These are phyloP conservation scores for Agriopis marginaria DNA, from an alignment of 2,888 invertebrate species.

Conservation along the genomic window DNA sequence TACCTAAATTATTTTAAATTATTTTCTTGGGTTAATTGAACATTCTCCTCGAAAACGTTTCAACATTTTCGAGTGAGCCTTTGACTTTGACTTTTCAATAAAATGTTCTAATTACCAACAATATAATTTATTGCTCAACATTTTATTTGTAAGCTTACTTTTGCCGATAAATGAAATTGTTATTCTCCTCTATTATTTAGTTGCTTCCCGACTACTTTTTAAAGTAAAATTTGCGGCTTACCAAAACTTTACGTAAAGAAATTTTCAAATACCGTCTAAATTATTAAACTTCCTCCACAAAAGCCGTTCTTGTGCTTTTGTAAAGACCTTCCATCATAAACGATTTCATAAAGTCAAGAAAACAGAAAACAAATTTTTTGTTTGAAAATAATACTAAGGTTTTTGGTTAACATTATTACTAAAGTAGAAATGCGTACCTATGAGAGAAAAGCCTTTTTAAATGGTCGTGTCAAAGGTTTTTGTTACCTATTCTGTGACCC, in stretches of 20 bases:
- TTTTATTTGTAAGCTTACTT: not conserved
- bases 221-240: slow-evolving; percentile 12
- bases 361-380: not conserved
- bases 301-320: slow-evolving; percentile 19
- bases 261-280: slow-evolving; percentile 23
- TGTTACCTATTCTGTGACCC: too few species aligned
- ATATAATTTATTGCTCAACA: too few species aligned
- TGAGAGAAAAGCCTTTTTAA: too few species aligned
- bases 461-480: too few species aligned
- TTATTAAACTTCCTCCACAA: slow-evolving; percentile 23
- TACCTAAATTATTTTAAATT: not conserved
- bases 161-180: not conserved
- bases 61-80: not conserved
- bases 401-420: not conserved
- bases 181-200: not conserved
- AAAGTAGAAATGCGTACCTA: too few species aligned
- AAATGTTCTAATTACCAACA: not conserved
- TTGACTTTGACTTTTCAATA: not conserved
- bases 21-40: not conserved
- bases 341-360: slow-evolving; percentile 5
- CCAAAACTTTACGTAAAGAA: slow-evolving; percentile 18
- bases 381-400: not conserved
- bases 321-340: slow-evolving; percentile 13
- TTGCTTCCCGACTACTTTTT: slow-evolving; percentile 7
- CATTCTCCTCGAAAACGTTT: not conserved